Evolutionary conservation across 2,797 vertebrate species (phyloP).

Genomic region (Malurus leucopterus): DNA sequence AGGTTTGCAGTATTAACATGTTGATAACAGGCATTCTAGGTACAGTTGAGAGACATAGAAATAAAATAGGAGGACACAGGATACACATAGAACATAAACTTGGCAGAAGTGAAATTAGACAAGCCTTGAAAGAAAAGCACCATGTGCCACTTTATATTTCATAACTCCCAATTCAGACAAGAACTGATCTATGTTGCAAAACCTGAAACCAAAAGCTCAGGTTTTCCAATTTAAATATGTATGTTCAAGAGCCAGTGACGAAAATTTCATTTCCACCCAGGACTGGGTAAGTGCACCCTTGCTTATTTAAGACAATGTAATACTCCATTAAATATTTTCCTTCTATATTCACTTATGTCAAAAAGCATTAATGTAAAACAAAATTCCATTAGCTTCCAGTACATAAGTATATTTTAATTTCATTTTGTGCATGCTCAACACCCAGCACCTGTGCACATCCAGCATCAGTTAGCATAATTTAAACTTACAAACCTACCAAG

Average conservation of each 20-base stretch:
- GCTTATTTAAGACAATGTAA: not conserved
- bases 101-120: not conserved
- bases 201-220: not conserved
- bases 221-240: not conserved
- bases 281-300: not conserved
- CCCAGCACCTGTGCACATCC: not conserved
- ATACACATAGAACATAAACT: not conserved
- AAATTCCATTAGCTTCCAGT: not conserved
- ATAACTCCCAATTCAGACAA: not conserved
- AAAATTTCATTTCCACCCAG: not conserved
- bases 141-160: not conserved
- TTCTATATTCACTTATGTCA: not conserved
- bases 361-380: not conserved
- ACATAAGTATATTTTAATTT: not conserved
- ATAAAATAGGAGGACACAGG: not conserved
- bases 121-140: not conserved
- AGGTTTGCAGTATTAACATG: not conserved
- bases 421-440: not conserved
- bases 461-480: not conserved
- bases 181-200: not conserved
- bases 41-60: not conserved
- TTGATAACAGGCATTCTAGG: not conserved
- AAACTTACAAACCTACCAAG: not conserved
- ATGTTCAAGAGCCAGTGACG: not conserved
- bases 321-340: not conserved